These are phyloP conservation scores for Paratrypauchen microcephalus DNA, from an alignment of 2,797 vertebrate genomes.

Conservation along the genomic window DNA sequence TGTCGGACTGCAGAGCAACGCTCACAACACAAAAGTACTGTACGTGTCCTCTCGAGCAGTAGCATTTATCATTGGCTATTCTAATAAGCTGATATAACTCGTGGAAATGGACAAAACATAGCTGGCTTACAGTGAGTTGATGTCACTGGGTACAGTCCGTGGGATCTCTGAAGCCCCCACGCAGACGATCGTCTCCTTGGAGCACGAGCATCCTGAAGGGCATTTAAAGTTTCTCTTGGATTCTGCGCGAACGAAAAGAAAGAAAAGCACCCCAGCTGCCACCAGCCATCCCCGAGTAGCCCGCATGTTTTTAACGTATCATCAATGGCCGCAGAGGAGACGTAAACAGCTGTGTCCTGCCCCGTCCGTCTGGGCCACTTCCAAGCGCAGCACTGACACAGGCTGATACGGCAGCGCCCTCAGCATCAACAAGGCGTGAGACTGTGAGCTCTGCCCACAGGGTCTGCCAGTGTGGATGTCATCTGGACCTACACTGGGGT, in stretches of 20 bases:
- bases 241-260: constrained; percentile 65
- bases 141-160: constrained; percentile 84
- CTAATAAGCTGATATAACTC: neutral
- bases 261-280: constrained; percentile 65
- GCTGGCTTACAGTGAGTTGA: constrained; percentile 87
- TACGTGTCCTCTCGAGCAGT: constrained; percentile 8
- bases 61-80: neutral
- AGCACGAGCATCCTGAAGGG: constrained; percentile 90
- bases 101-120: neutral
- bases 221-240: constrained; percentile 81
- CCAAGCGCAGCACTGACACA: constrained; percentile 69
- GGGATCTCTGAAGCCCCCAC: constrained; percentile 86
- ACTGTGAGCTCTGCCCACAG: neutral
- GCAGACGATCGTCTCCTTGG: constrained; percentile 93
- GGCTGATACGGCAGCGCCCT: constrained; percentile 67
- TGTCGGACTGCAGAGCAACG: constrained; percentile 23
- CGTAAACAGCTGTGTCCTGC: constrained; percentile 25
- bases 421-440: neutral
- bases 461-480: too few species aligned
- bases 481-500: neutral
- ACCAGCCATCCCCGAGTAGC: constrained; percentile 47
- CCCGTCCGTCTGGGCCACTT: constrained; percentile 37
- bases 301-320: constrained; percentile 58
- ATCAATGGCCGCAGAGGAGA: constrained; percentile 15
- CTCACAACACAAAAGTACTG: constrained; percentile 3